Percentiles rank a stretch among this genome's conserved stretches.
These are phyloP conservation scores for Drosophila miranda DNA, from an alignment of 1,140 invertebrate species.

Conservation along the genomic window DNA sequence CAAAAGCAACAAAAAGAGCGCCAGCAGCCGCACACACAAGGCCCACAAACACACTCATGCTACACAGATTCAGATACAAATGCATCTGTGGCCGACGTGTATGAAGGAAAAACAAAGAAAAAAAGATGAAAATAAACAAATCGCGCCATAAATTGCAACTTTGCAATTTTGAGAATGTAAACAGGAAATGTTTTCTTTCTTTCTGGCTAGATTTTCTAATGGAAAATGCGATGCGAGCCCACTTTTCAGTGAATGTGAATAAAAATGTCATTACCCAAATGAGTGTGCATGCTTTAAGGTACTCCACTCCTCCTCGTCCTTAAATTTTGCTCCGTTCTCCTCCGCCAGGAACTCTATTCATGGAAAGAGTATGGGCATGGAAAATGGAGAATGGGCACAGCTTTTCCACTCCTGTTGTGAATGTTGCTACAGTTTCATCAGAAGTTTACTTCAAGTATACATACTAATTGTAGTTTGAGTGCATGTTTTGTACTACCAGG, in stretches of 20 bases:
- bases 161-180: constrained; percentile 71
- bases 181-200: constrained; percentile 72
- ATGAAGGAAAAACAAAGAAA: constrained; percentile 37
- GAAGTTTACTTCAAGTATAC: constrained; percentile 42
- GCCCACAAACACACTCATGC: constrained; percentile 5
- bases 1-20: constrained; percentile 16
- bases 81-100: constrained; percentile 33
- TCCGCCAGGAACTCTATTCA: too few relatives aligned
- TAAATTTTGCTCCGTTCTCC: not conserved
- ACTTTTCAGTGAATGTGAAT: constrained; percentile 1
- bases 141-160: constrained; percentile 73
- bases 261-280: constrained; percentile 47
- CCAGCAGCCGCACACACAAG: not conserved
- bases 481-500: constrained; percentile 2
- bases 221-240: constrained; percentile 3
- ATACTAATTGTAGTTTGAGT: constrained; percentile 66
- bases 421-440: constrained; percentile 16
- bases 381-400: not conserved
- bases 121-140: constrained; percentile 55
- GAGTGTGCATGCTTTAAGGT: constrained; percentile 25
- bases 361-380: too few relatives aligned
- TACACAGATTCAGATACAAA: constrained; percentile 4
- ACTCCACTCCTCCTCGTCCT: not conserved
- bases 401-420: not conserved
- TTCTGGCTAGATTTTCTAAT: constrained; percentile 37